These are phyloP conservation scores for Tenodera sinensis DNA, from an alignment of 2,888 invertebrate species.

Conservation along the genomic window DNA sequence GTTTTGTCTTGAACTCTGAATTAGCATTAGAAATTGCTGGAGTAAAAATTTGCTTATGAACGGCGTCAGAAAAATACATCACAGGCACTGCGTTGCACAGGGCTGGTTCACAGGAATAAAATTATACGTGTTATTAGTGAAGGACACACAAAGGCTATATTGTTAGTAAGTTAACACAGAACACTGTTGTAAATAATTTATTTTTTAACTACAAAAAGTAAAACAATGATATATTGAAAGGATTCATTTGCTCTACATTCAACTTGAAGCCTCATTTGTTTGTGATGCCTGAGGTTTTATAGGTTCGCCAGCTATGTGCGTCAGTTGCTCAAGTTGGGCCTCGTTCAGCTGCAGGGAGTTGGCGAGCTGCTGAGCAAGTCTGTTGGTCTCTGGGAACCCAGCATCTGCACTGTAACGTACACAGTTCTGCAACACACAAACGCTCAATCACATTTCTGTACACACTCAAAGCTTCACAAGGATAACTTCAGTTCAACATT, in stretches of 20 bases:
- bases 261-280: not conserved
- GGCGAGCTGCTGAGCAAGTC: conserved; percentile 43
- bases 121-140: too few relatives aligned
- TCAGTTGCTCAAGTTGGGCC: conserved; percentile 48
- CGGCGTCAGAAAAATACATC: too few relatives aligned
- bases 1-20: too few relatives aligned
- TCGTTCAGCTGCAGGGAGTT: conserved; percentile 43
- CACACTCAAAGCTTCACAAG: too few relatives aligned
- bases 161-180: not conserved
- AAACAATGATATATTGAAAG: not conserved
- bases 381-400: conserved; percentile 50
- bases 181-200: not conserved
- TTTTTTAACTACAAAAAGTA: not conserved
- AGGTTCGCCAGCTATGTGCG: conserved; percentile 48
- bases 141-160: too few relatives aligned
- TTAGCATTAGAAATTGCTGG: too few relatives aligned
- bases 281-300: not conserved
- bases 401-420: conserved; percentile 57
- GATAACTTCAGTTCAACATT: too few relatives aligned
- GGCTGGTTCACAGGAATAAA: too few relatives aligned
- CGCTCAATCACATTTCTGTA: not conserved
- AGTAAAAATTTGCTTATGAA: too few relatives aligned
- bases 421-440: conserved; percentile 45
- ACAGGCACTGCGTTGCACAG: too few relatives aligned
- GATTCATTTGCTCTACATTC: not conserved